Evolutionary conservation across 1,140 invertebrate species (phyloP).

Genomic region (Campoletis sonorensis): DNA sequence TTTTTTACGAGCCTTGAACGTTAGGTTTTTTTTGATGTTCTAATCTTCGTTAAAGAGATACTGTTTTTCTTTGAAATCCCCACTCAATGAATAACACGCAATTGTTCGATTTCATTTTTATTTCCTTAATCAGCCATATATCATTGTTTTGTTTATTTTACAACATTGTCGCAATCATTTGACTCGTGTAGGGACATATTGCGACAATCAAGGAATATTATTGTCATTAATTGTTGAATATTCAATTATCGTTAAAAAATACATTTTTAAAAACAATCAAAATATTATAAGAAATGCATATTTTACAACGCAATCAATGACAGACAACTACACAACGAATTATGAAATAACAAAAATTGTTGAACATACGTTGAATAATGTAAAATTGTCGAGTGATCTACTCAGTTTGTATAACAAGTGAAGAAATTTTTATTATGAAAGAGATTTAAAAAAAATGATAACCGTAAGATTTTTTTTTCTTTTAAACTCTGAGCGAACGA

Average conservation of each 20-base stretch:
- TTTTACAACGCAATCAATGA: not conserved
- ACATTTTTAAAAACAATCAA: not conserved
- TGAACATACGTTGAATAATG: not conserved
- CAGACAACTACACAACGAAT: not conserved
- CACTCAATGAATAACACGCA: not conserved
- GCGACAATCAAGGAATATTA: slow-evolving; percentile 29
- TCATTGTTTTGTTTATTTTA: slow-evolving; percentile 25
- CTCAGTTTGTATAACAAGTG: not conserved
- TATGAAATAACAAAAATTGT: not conserved
- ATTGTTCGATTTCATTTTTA: slow-evolving; percentile 13
- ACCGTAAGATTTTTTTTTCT: not conserved
- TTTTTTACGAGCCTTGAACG: not conserved
- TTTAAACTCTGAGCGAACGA: slow-evolving; percentile 48
- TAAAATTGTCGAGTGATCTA: not conserved
- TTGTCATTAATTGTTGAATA: not conserved
- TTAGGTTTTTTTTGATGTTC: not conserved
- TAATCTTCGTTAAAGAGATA: not conserved
- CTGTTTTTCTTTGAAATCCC: slow-evolving; percentile 3
- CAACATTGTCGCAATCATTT: slow-evolving; percentile 9
- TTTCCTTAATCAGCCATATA: slow-evolving; percentile 29
- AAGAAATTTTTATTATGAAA: not conserved
- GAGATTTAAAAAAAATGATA: slow-evolving; percentile 1
- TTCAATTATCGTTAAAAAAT: too few relatives aligned
- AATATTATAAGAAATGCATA: not conserved
- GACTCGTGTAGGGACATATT: not conserved